Conservation (phyloP, 2,797 vertebrate species). For the Pseudochaenichthys georgianus region DNA sequence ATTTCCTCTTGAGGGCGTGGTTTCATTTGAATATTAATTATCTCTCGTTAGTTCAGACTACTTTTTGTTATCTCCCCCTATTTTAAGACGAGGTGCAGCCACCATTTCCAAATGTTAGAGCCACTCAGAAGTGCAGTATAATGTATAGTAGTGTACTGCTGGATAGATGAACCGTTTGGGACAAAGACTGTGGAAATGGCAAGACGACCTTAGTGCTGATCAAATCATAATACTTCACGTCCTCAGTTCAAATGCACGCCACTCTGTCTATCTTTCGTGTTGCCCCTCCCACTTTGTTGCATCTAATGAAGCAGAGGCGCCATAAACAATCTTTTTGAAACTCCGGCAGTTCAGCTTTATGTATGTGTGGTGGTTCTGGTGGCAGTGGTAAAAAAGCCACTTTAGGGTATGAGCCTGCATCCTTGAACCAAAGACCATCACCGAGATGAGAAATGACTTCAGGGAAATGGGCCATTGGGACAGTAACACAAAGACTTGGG, state of each 20-base stretch:
- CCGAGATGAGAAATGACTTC: slow-evolving; percentile 59
- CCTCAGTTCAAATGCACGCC: slow-evolving; percentile 26
- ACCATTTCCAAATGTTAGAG: neutral
- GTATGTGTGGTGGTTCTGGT: slow-evolving; percentile 40
- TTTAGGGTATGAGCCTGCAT: slow-evolving; percentile 48
- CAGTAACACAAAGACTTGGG: slow-evolving; percentile 42
- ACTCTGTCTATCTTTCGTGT: slow-evolving; percentile 27
- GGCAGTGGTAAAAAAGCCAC: slow-evolving; percentile 34
- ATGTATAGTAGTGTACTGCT: neutral
- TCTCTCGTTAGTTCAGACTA: neutral
- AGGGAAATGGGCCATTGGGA: slow-evolving; percentile 57
- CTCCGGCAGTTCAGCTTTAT: slow-evolving; percentile 30
- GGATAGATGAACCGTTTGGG: neutral
- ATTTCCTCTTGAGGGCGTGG: no score
- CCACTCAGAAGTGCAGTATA: neutral
- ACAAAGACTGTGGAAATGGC: neutral
- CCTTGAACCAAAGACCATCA: slow-evolving; percentile 65
- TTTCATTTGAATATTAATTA: no score
- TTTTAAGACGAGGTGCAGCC: neutral
- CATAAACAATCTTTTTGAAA: slow-evolving; percentile 48
- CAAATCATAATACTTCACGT: slow-evolving; percentile 14
- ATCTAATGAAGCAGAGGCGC: slow-evolving; percentile 47
- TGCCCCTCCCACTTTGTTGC: slow-evolving; percentile 30
- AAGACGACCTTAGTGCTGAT: slow-evolving; percentile 37
- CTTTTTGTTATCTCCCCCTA: neutral